A percentile compares a stretch with the other conserved stretches of the same genome.
These are phyloP conservation scores for Stomorhina lunata DNA, from an alignment of 2,888 invertebrate species.

Conservation along the genomic window DNA sequence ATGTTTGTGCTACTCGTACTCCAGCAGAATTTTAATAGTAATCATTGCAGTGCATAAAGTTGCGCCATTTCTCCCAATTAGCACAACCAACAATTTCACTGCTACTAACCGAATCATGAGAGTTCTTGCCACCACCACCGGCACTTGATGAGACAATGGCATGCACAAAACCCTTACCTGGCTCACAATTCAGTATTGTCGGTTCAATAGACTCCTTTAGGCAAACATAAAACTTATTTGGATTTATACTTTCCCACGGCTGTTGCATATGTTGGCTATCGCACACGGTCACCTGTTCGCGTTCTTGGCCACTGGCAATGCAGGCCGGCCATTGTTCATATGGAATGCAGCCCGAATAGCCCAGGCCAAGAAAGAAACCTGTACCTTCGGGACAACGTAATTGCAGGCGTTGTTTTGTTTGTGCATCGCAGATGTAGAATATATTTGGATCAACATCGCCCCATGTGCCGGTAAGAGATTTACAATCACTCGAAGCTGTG, in stretches of 20 bases:
- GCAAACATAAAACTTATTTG: conserved; percentile 76
- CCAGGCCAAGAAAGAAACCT: conserved; percentile 74
- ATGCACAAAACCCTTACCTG: conserved; percentile 73
- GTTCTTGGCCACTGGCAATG: conserved; percentile 44
- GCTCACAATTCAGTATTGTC: conserved; percentile 70
- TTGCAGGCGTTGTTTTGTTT: conserved; percentile 69
- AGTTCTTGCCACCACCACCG: conserved; percentile 9
- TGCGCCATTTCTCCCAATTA: conserved; percentile 73
- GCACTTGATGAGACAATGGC: conserved; percentile 45
- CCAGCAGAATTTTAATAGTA: conserved; percentile 69
- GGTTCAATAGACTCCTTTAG: conserved; percentile 68
- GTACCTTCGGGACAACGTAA: conserved; percentile 71
- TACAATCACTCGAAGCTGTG: conserved; percentile 44
- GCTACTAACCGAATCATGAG: background rate
- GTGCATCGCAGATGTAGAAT: conserved; percentile 73
- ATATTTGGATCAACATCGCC: conserved; percentile 75
- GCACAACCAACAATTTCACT: conserved; percentile 71
- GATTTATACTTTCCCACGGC: conserved; percentile 73
- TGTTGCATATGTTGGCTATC: conserved; percentile 68
- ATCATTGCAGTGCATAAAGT: conserved; percentile 71
- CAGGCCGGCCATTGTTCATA: conserved; percentile 75
- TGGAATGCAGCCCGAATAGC: conserved; percentile 73
- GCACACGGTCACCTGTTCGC: conserved; percentile 53
- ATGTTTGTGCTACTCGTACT: background rate
- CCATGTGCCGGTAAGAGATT: conserved; percentile 70